Percentiles rank a stretch among this genome's conserved stretches.
These are phyloP conservation scores for Spodoptera litura DNA, from an alignment of 1,140 invertebrate genomes.

Conservation along the genomic window DNA sequence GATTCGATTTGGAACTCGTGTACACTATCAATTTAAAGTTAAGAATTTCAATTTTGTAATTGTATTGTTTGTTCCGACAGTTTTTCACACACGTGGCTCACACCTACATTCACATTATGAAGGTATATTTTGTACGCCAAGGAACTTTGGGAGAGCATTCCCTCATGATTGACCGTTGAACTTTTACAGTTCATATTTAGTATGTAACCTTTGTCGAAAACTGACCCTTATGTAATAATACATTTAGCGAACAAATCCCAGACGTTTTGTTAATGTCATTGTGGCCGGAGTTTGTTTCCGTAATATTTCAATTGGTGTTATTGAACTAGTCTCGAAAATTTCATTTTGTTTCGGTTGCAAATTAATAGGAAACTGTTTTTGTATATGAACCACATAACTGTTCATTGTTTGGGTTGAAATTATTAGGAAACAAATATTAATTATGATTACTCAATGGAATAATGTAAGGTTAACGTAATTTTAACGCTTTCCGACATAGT, in stretches of 20 bases:
- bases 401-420: too few relatives aligned
- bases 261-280: neutral
- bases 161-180: neutral
- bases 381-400: too few relatives aligned
- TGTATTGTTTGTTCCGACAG: slow-evolving; percentile 1
- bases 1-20: neutral
- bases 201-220: neutral
- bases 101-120: too few relatives aligned
- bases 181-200: neutral
- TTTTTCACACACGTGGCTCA: slow-evolving; percentile 18
- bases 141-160: neutral
- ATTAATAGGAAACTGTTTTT: too few relatives aligned
- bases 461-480: neutral
- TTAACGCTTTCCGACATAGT: slow-evolving; percentile 43
- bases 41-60: neutral
- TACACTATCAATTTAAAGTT: slow-evolving; percentile 11
- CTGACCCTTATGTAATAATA: neutral
- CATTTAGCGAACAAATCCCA: neutral
- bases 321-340: neutral
- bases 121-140: too few relatives aligned
- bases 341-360: too few relatives aligned
- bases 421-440: neutral
- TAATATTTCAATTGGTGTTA: neutral
- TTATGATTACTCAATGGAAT: neutral
- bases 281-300: neutral